A percentile compares a stretch with the other conserved stretches of the same genome.
Conservation (phyloP, 1,140 invertebrate genomes). For the Drosophila repletoides region DNA sequence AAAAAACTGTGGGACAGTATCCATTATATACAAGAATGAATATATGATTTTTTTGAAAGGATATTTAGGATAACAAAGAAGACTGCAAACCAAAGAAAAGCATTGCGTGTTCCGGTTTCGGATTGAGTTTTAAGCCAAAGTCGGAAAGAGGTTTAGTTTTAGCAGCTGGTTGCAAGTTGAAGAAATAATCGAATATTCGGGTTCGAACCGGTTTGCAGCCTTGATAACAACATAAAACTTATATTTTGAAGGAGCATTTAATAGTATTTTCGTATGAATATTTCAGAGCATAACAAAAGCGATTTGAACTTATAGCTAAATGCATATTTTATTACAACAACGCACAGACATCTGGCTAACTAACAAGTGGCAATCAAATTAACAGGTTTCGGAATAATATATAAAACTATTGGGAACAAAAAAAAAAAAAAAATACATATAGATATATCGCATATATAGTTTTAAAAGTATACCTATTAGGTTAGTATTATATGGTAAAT, state of each 20-base stretch:
- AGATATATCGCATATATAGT: background rate
- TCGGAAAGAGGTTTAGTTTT: too few relatives aligned
- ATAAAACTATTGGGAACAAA: background rate
- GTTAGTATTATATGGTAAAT: constrained; percentile 24
- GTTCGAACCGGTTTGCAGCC: too few relatives aligned
- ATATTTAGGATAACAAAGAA: too few relatives aligned
- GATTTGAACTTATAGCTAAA: constrained; percentile 20
- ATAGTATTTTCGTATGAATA: background rate
- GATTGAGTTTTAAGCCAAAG: too few relatives aligned
- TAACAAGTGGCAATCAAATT: constrained; percentile 26
- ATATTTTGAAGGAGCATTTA: constrained; percentile 2
- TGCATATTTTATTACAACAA: constrained; percentile 29
- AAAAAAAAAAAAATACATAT: background rate
- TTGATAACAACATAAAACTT: too few relatives aligned
- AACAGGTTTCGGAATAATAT: constrained; percentile 7
- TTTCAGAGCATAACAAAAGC: constrained; percentile 1
- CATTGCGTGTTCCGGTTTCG: too few relatives aligned
- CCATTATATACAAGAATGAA: too few relatives aligned
- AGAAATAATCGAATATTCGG: too few relatives aligned
- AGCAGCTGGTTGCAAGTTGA: too few relatives aligned
- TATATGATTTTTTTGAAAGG: too few relatives aligned
- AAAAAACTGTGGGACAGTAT: too few relatives aligned
- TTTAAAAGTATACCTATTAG: background rate
- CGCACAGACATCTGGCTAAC: constrained; percentile 9
- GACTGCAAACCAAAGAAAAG: too few relatives aligned